Percentiles rank a stretch among this genome's conserved stretches.
These are phyloP conservation scores for Spodoptera frugiperda DNA, from an alignment of 1,140 invertebrate species.

Conservation along the genomic window DNA sequence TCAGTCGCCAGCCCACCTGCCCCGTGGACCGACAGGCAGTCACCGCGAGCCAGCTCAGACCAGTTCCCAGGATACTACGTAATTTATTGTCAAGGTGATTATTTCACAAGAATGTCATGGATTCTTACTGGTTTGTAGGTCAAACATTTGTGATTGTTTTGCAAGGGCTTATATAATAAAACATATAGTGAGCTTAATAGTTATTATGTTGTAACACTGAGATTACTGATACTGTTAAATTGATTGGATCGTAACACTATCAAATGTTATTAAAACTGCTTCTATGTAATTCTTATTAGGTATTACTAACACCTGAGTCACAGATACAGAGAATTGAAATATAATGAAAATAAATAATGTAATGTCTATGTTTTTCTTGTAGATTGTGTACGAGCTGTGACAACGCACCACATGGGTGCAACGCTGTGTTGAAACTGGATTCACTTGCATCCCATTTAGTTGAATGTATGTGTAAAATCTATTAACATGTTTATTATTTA, in stretches of 20 bases:
- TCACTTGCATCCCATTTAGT: conserved; percentile 92
- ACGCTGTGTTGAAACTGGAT: conserved; percentile 94
- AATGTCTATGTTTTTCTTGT: conserved; percentile 58
- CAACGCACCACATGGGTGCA: conserved; percentile 95
- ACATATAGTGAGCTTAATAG: conserved; percentile 1
- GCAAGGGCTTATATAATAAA: conserved; percentile 42
- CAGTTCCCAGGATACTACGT: conserved; percentile 96
- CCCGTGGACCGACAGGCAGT: conserved; percentile 96
- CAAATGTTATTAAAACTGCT: not conserved
- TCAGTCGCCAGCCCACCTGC: conserved; percentile 96
- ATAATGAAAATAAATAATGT: not conserved
- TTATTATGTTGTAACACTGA: not conserved
- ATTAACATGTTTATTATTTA: too few species aligned
- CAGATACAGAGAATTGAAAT: not conserved
- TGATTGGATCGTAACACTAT: conserved; percentile 19
- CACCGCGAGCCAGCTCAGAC: conserved; percentile 94
- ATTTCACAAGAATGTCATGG: conserved; percentile 59
- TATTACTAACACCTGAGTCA: not conserved
- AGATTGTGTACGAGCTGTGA: conserved; percentile 96
- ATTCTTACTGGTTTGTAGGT: conserved; percentile 48
- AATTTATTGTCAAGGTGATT: conserved; percentile 93
- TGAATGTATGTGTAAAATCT: conserved; percentile 92
- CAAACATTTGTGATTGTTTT: conserved; percentile 42
- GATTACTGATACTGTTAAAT: conserved; percentile 18
- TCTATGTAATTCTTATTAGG: not conserved